A percentile compares a stretch with the other conserved stretches of the same genome.
Conservation (phyloP, 1,140 invertebrate species). For the Amphibalanus amphitrite region DNA sequence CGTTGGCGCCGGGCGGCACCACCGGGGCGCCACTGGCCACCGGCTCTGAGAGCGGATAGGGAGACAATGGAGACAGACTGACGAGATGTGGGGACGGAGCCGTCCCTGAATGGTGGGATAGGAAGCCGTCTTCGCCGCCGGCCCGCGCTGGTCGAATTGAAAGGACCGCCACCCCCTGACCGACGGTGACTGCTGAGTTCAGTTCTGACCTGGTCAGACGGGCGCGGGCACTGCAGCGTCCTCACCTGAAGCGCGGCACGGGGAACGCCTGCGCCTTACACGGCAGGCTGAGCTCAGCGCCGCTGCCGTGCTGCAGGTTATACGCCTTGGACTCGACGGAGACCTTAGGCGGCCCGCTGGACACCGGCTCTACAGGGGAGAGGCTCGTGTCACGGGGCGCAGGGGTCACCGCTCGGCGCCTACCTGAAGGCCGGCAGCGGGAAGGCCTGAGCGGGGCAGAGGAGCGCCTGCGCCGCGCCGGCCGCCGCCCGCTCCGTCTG, state of each 20-base stretch:
- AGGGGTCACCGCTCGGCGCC: slow-evolving; percentile 23
- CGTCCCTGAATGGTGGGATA: too few relatives aligned
- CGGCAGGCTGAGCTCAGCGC: not conserved
- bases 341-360: slow-evolving; percentile 5
- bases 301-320: not conserved
- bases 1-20: too few relatives aligned
- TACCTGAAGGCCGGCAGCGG: slow-evolving; percentile 47
- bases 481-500: slow-evolving; percentile 17
- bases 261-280: slow-evolving; percentile 5
- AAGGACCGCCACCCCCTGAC: too few relatives aligned
- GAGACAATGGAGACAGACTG: too few relatives aligned
- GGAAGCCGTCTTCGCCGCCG: too few relatives aligned
- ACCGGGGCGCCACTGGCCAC: too few relatives aligned
- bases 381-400: too few relatives aligned
- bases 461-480: slow-evolving; percentile 29
- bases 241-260: slow-evolving; percentile 20
- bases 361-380: too few relatives aligned
- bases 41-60: too few relatives aligned
- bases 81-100: too few relatives aligned
- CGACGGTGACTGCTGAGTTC: not conserved
- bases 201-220: not conserved
- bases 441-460: slow-evolving; percentile 45
- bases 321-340: not conserved
- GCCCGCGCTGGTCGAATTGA: too few relatives aligned
- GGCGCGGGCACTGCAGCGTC: not conserved